Evolutionary conservation across 2,888 invertebrate genomes (phyloP).

Genomic region (Limnephilus auricula): DNA sequence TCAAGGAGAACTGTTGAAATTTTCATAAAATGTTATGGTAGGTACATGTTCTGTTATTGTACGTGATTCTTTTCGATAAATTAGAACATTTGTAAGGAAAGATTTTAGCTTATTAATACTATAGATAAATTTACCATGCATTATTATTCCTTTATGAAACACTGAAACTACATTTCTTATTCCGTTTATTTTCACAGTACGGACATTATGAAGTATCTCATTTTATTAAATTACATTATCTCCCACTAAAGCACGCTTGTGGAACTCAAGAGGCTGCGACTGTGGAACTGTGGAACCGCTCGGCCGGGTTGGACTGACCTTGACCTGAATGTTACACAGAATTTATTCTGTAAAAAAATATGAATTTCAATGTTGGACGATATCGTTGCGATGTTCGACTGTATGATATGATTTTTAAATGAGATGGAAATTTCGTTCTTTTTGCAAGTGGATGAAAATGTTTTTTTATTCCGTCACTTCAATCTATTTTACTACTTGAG

Average conservation of each 20-base stretch:
- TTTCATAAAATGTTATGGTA: too few species aligned
- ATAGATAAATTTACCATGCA: too few species aligned
- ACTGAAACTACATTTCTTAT: background rate
- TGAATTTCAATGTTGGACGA: background rate
- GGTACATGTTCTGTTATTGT: too few species aligned
- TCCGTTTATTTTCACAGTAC: background rate
- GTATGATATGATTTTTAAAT: background rate
- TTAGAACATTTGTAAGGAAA: too few species aligned
- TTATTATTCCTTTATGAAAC: too few species aligned
- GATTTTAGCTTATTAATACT: too few species aligned
- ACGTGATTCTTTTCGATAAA: too few species aligned
- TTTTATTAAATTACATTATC: background rate
- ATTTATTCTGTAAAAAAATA: background rate
- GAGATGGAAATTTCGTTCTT: background rate
- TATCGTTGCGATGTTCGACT: background rate
- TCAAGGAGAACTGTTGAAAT: too few species aligned
- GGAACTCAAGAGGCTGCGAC: background rate
- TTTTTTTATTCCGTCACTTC: too few species aligned
- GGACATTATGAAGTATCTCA: background rate
- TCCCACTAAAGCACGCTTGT: background rate
- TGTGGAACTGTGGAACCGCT: background rate
- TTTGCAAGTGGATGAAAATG: too few species aligned
- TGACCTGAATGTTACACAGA: background rate
- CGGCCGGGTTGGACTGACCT: background rate
- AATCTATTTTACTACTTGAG: background rate